Evolutionary conservation across 2,113 vertebrate species (phyloP).

Genomic region (Daubentonia madagascariensis): DNA sequence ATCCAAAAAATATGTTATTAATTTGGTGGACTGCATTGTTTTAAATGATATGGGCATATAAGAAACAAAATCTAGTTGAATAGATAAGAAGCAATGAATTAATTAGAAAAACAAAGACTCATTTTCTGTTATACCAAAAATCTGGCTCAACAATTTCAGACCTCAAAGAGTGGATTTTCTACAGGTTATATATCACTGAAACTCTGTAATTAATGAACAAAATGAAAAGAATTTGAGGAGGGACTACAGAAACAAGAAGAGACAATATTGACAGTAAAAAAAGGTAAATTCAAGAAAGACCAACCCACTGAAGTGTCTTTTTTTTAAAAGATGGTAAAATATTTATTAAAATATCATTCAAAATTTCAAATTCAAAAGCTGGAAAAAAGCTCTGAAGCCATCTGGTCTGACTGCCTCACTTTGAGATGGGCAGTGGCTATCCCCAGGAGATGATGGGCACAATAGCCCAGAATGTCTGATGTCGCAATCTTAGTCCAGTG

Average conservation of each 20-base stretch:
- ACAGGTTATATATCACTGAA: not conserved
- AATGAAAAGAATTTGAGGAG: not conserved
- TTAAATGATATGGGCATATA: not conserved
- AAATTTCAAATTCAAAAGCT: not conserved
- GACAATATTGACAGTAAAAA: not conserved
- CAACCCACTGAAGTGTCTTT: not conserved
- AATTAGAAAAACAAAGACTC: not conserved
- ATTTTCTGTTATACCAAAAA: not conserved
- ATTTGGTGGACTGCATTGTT: not conserved
- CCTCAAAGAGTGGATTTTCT: not conserved
- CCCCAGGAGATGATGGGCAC: not conserved
- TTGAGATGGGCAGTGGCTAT: not conserved
- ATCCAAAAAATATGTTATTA: not conserved
- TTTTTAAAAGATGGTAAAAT: too few species aligned
- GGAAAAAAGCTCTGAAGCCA: not conserved
- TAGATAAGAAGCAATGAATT: not conserved
- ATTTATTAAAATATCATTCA: not conserved
- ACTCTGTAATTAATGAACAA: not conserved
- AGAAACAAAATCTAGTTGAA: not conserved
- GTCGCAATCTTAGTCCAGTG: not conserved
- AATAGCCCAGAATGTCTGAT: not conserved
- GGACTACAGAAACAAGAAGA: not conserved
- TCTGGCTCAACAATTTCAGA: not conserved
- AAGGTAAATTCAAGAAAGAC: constrained; percentile 35
- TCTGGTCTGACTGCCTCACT: not conserved